Conservation (phyloP, 2,888 invertebrate species). For the Ischnus inquisitorius region DNA sequence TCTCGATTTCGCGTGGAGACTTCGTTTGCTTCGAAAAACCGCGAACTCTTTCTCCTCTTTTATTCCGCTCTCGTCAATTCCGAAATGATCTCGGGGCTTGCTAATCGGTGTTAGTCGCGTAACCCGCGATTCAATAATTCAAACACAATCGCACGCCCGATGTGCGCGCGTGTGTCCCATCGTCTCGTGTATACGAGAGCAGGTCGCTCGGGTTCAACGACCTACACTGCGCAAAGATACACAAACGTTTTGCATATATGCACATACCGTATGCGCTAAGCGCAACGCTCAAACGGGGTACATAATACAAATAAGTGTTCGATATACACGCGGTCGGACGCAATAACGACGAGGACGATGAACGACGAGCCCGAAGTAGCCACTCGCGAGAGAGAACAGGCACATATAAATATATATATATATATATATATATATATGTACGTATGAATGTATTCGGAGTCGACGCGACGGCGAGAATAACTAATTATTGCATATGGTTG, state of each 20-base stretch:
- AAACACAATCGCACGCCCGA: constrained; percentile 38
- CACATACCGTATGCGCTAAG: neutral
- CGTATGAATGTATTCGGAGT: neutral
- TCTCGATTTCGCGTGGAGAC: neutral
- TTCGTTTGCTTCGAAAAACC: neutral
- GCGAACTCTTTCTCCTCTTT: constrained; percentile 17
- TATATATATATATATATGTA: neutral
- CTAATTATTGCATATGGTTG: constrained; percentile 13
- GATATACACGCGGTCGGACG: constrained; percentile 31
- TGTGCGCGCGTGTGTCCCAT: neutral
- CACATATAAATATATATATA: neutral
- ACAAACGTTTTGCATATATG: constrained; percentile 45
- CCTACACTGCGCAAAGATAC: constrained; percentile 55
- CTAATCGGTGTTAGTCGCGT: constrained; percentile 69
- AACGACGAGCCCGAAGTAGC: constrained; percentile 10
- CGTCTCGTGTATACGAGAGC: constrained; percentile 48
- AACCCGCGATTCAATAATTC: constrained; percentile 78
- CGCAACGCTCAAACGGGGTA: constrained; percentile 37
- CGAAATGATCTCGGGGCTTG: constrained; percentile 1
- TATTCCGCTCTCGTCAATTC: neutral
- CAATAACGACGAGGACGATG: constrained; percentile 10
- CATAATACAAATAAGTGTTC: constrained; percentile 39
- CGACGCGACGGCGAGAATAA: constrained; percentile 10
- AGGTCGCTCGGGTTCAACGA: constrained; percentile 65
- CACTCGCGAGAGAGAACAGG: neutral